Base-by-base conservation (phyloP, 2,113 vertebrate genomes). In the Gavia stellata region DNA sequence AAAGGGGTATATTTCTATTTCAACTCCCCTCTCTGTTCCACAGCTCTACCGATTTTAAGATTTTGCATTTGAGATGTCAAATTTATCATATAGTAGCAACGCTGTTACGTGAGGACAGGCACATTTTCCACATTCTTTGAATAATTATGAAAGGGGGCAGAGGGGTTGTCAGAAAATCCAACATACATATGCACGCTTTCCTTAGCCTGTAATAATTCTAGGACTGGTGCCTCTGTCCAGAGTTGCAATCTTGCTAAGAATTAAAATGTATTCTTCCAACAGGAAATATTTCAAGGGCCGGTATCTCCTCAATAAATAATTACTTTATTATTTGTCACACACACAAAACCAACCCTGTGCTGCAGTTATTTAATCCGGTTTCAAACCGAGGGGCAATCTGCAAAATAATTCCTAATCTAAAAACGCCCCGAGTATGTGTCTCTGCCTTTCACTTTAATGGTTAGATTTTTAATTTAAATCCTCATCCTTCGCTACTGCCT, bases 401-500 rank as follows among this genome's bases (percentile, higher is more conserved):
- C 53, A 59, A 90, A 91, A 88, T 38, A 92, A 95, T 66, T 88
- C 74, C 65, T 86, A 75, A 70, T 89, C 70, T 80, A 68, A 81
- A 97, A 88, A 56, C 75, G 36, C 65, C 47, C 70, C 40, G 55
- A 89, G 61, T 93, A 19, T 19, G 28, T 73, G 59, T 21, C 65
- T 58, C 31, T 90, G 87, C 72, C 92, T 77, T 71, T 53, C 90
- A 90, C 59, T 88, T 81, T 52, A 36, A 72, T 3, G 55, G 74
- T 26, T n/a, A 58, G 86, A 73, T 90, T 97, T 95, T 70, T 17
- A 73, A 97, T 97, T 97, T 96, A 91, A 97, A 97, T 95, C 67
- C 78, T 58, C 63, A n/a, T 95, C 70, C 95, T 94, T 85, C 75
- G 44, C 85, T 95, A 40, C 61, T 68, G 92, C 88, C 94, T 97